Evolutionary conservation across 2,797 vertebrate genomes (phyloP).

Genomic region (Cichlasoma orientale): DNA sequence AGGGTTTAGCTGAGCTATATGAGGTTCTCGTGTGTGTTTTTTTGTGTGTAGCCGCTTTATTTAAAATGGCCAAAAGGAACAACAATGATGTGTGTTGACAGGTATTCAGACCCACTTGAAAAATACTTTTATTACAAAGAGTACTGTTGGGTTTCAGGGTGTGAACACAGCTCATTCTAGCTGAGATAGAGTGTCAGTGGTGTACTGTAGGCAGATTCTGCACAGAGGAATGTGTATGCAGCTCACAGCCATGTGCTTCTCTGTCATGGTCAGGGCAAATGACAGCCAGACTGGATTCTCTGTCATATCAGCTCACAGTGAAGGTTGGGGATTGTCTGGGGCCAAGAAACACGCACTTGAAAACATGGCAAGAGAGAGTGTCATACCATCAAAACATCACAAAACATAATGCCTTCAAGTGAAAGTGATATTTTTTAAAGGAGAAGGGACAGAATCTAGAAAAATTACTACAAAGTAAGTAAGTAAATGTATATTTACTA

Average conservation of each 20-base stretch:
- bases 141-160: conserved; percentile 54
- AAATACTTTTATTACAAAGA: conserved; percentile 53
- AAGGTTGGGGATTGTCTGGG: conserved; percentile 62
- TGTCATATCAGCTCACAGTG: conserved; percentile 65
- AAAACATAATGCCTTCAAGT: conserved; percentile 6
- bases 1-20: conserved; percentile 4
- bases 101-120: conserved; percentile 63
- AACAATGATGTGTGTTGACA: conserved; percentile 64
- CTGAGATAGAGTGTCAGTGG: conserved; percentile 65
- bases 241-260: conserved; percentile 58
- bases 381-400: conserved; percentile 39
- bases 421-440: conserved; percentile 23
- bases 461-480: background rate
- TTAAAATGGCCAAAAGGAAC: conserved; percentile 66
- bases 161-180: conserved; percentile 66
- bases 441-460: background rate
- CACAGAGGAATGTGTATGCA: conserved; percentile 48
- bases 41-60: conserved; percentile 28
- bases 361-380: conserved; percentile 32
- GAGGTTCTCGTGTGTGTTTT: conserved; percentile 23
- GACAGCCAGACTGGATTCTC: conserved; percentile 71
- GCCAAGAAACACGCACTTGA: conserved; percentile 44
- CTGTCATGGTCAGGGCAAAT: conserved; percentile 71
- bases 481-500: background rate
- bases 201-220: conserved; percentile 48